Conservation (phyloP, 2,113 vertebrate genomes). For the Argyrosomus japonicus region DNA sequence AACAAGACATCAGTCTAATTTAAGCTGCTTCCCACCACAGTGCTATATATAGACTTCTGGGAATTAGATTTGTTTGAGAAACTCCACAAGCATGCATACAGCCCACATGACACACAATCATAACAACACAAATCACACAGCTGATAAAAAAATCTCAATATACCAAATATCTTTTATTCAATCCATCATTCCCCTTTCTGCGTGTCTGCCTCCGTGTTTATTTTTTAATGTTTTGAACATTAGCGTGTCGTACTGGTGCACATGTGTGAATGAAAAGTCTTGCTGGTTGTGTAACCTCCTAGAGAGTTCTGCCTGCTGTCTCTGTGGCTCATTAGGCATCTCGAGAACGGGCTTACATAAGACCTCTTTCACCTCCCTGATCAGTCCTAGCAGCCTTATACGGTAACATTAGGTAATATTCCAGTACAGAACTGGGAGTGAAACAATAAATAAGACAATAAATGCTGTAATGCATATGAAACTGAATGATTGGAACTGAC, state of each 20-base stretch:
- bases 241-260: background rate
- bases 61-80: conserved; percentile 68
- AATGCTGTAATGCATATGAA: conserved; percentile 13
- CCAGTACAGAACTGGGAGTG: background rate
- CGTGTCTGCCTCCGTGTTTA: background rate
- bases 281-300: conserved; percentile 63
- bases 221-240: conserved; percentile 30
- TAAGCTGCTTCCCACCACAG: conserved; percentile 57
- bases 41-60: conserved; percentile 71
- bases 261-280: conserved; percentile 33
- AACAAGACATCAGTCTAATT: conserved; percentile 41
- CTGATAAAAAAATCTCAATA: background rate
- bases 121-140: conserved; percentile 11
- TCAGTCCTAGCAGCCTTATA: conserved; percentile 46
- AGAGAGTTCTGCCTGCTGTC: conserved; percentile 35
- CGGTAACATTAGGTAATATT: conserved; percentile 40
- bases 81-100: conserved; percentile 23
- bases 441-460: conserved; percentile 35
- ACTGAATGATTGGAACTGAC: conserved; percentile 2
- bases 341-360: conserved; percentile 53
- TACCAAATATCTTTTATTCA: background rate
- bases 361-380: conserved; percentile 37
- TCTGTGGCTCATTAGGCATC: conserved; percentile 71
- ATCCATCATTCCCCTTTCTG: background rate
- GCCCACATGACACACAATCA: background rate